Evolutionary conservation across 1,140 invertebrate genomes (phyloP), one percentile per base, ranked within the genome.

Genomic region (Pseudomyrmex dendroicus): DNA sequence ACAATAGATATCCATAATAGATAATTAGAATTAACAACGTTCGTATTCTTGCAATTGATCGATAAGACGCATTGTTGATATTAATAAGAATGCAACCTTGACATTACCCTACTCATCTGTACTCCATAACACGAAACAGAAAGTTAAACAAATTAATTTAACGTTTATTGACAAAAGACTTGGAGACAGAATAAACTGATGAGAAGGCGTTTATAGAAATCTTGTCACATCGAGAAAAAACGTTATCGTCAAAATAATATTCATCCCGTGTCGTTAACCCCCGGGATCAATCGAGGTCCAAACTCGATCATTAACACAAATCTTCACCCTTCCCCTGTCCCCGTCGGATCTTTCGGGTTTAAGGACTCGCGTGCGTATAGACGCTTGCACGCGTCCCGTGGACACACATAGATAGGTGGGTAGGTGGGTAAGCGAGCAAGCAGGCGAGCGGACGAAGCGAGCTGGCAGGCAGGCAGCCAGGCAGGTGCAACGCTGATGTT

Each of bases 401-500:
- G 78, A 35, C 48, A 44, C 22, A 80, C n/a, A 70, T 59, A 84
- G 72, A 78, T 77, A 68, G 67, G 62, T 72, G 74, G 74, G 46
- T 86, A 74, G 84, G 67, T 84, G 82, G 85, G 74, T 83, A 59
- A 74, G 85, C 85, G 84, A 72, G 82, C 70, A 85, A 59, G 72
- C 82, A 13, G 25, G 64, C 86, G 68, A 50, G 80, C 80, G 22
- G 35, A 64, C 68, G 35, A n/a, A 15, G 76, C 76, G 84, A 22
- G 86, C 86, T 77, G 17, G 86, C 86, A 82, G 54, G 62, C 83
- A 87, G 25, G 86, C 73, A 67, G 84, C 83, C 63, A 78, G 90
- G 91, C 93, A 94, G 94, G 93, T 94, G 93, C 92, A 94, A 89
- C 90, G 86, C 89, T 90, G 90, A 91, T 90, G 91, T 92, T 92